Evolutionary conservation across 2,113 vertebrate genomes (phyloP).

Genomic region (Axis porcinus): DNA sequence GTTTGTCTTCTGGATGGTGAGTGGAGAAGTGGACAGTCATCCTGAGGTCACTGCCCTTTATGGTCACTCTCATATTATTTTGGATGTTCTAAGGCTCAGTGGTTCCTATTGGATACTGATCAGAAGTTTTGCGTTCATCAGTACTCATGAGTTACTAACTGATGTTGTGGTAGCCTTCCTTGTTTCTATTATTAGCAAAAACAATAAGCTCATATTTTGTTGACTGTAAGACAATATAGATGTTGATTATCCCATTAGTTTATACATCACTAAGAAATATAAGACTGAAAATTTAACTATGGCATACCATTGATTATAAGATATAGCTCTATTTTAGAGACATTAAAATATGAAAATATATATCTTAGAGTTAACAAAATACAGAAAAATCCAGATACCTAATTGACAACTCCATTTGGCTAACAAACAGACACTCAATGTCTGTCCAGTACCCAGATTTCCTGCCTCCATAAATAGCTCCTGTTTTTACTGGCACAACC

Average conservation of each 20-base stretch:
- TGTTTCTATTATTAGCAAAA: neutral
- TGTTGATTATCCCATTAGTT: neutral
- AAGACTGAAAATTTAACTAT: neutral
- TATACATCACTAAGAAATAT: neutral
- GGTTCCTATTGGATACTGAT: neutral
- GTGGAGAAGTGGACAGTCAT: neutral
- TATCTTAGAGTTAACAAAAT: neutral
- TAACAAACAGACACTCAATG: neutral
- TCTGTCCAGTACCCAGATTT: neutral
- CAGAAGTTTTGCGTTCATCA: neutral
- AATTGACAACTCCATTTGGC: neutral
- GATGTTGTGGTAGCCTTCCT: neutral
- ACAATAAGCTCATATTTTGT: neutral
- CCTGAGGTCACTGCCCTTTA: neutral
- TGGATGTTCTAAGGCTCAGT: neutral
- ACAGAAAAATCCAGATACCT: neutral
- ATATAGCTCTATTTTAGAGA: neutral
- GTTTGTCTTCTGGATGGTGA: neutral
- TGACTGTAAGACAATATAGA: neutral
- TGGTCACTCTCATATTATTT: neutral
- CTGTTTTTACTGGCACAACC: neutral
- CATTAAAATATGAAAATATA: neutral
- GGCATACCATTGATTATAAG: neutral
- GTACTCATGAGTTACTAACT: neutral
- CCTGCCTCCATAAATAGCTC: neutral